A percentile compares a stretch with the other conserved stretches of the same genome.
These are phyloP conservation scores for Agrochola litura DNA, from an alignment of 2,888 invertebrate genomes.

Conservation along the genomic window DNA sequence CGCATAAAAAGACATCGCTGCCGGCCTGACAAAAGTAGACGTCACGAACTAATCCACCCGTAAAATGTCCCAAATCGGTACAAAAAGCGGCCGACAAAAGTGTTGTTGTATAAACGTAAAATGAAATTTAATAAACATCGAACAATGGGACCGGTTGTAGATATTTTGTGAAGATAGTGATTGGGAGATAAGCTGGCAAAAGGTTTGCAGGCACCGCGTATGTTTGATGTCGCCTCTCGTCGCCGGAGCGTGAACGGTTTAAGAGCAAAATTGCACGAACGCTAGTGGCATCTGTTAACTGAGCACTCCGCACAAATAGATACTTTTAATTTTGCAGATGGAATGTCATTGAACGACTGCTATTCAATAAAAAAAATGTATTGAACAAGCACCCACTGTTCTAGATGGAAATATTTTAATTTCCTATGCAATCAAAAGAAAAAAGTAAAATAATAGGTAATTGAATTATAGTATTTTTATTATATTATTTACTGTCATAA, in stretches of 20 bases:
- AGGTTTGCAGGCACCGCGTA: constrained; percentile 86
- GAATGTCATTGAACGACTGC: constrained; percentile 78
- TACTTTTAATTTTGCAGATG: constrained; percentile 90
- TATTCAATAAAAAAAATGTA: constrained; percentile 69
- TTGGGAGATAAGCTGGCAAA: constrained; percentile 90
- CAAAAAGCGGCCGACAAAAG: constrained; percentile 89
- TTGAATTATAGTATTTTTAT: background rate
- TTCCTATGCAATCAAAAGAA: constrained; percentile 37
- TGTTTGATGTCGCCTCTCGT: constrained; percentile 90
- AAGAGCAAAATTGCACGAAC: constrained; percentile 88
- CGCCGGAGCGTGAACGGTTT: constrained; percentile 87
- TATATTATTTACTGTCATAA: background rate
- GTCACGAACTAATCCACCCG: constrained; percentile 88
- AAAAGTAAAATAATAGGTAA: background rate
- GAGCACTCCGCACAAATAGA: constrained; percentile 84
- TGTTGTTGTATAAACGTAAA: constrained; percentile 90
- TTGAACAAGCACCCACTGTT: constrained; percentile 62
- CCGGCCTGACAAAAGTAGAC: constrained; percentile 83
- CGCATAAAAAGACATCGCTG: constrained; percentile 87
- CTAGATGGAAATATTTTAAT: constrained; percentile 58
- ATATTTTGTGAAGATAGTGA: constrained; percentile 88
- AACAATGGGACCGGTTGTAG: constrained; percentile 86
- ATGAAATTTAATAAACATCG: constrained; percentile 90
- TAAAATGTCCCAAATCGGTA: constrained; percentile 89
- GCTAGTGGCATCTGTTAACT: constrained; percentile 88